phyloP scores from a whole-genome alignment of 2,113 vertebrate genomes.

The Callipepla californica region DNA sequence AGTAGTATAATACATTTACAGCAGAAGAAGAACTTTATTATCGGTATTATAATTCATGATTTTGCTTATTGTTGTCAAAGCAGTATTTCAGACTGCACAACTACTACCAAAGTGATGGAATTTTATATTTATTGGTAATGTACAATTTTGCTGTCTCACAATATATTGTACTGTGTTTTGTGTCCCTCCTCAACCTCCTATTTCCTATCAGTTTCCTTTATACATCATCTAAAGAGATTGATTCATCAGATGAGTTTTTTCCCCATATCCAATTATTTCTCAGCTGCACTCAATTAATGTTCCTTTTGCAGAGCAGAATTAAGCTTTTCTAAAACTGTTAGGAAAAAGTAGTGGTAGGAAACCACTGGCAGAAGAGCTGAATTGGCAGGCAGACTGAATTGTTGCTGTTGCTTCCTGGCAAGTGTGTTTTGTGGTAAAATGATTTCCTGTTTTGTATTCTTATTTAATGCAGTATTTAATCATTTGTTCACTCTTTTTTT shows the following conservation, averaged over 20 bases:
- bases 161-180: background rate
- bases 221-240: background rate
- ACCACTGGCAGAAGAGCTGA: background rate
- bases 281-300: accelerated
- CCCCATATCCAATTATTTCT: background rate
- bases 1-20: background rate
- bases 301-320: background rate
- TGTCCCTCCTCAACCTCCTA: background rate
- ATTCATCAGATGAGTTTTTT: background rate
- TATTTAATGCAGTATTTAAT: background rate
- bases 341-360: background rate
- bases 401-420: background rate
- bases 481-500: background rate
- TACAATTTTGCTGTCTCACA: background rate
- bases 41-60: background rate
- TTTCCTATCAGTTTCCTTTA: background rate
- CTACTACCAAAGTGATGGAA: accelerated
- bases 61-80: background rate
- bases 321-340: background rate
- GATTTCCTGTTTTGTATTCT: background rate
- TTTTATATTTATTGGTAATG: background rate
- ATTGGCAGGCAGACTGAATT: background rate
- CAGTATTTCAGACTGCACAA: background rate
- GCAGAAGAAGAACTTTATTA: background rate
- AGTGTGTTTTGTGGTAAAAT: background rate